phyloP scores from a whole-genome alignment of 2,888 invertebrate species.

The Glyphotaelius pellucidus region DNA sequence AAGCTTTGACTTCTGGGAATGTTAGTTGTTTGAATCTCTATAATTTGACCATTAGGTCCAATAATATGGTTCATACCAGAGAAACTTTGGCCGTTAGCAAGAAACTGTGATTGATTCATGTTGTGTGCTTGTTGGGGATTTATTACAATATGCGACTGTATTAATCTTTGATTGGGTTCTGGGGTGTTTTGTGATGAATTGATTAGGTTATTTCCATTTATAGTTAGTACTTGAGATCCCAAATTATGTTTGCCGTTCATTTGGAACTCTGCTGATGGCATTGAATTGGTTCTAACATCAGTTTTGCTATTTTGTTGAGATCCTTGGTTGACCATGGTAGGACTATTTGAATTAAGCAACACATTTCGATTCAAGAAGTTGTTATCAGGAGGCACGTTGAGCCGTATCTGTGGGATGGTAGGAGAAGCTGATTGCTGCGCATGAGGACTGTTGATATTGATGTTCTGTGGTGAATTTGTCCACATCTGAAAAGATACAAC shows the following conservation, averaged over 20 bases:
- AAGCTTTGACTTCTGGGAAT: constrained; percentile 63
- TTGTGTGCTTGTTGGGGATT: constrained; percentile 67
- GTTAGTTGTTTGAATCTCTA: constrained; percentile 76
- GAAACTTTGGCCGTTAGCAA: constrained; percentile 59
- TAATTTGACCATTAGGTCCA: constrained; percentile 79
- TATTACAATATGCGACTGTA: constrained; percentile 66
- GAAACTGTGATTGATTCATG: constrained; percentile 61
- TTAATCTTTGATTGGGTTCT: constrained; percentile 65
- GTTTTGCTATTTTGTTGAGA: constrained; percentile 59
- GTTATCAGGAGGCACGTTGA: constrained; percentile 67
- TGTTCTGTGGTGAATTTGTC: constrained; percentile 59
- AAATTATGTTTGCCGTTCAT: constrained; percentile 50
- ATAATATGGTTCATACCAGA: constrained; percentile 72
- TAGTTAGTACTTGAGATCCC: constrained; percentile 61
- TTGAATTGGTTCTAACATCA: constrained; percentile 67
- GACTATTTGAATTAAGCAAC: constrained; percentile 37
- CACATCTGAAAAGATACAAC: constrained; percentile 62
- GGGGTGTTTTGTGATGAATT: constrained; percentile 46
- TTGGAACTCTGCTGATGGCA: constrained; percentile 52
- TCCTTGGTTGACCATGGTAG: constrained; percentile 53
- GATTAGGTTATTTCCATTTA: constrained; percentile 58
- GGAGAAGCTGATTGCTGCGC: constrained; percentile 69
- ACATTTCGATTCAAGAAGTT: constrained; percentile 50
- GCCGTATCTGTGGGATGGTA: constrained; percentile 69
- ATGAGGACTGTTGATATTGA: constrained; percentile 52